These are phyloP conservation scores for Pemphredon lugubris DNA, from an alignment of 2,888 invertebrate genomes.

Conservation along the genomic window DNA sequence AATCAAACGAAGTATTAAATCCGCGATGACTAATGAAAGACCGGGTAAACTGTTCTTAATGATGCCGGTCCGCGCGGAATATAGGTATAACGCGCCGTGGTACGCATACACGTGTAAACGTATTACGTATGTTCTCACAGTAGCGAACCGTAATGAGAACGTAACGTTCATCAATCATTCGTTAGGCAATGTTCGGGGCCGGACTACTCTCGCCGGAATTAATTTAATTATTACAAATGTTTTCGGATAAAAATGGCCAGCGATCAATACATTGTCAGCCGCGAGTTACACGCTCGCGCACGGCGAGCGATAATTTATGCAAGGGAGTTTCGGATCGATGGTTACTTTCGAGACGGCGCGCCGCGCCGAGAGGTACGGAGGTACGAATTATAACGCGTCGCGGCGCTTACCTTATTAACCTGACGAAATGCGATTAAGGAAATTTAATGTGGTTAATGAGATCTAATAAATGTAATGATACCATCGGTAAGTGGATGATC, in stretches of 20 bases:
- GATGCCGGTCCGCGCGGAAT: constrained; percentile 51
- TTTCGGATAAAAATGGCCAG: constrained; percentile 45
- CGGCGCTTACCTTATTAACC: no score
- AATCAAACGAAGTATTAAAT: constrained; percentile 65
- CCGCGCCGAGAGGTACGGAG: neutral
- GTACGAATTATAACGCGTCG: no score
- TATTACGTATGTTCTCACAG: constrained; percentile 61
- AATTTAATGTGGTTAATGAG: constrained; percentile 44
- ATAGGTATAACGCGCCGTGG: constrained; percentile 16
- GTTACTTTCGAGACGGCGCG: neutral
- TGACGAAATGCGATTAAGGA: no score
- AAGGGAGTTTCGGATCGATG: neutral
- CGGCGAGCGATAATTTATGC: constrained; percentile 26
- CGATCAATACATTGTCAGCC: constrained; percentile 39
- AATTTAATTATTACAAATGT: constrained; percentile 68
- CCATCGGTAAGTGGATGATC: constrained; percentile 40
- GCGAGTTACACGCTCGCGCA: constrained; percentile 1
- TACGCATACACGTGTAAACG: constrained; percentile 14
- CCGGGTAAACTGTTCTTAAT: constrained; percentile 67
- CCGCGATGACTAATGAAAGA: constrained; percentile 68
- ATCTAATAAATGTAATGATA: constrained; percentile 43
- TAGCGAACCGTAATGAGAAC: constrained; percentile 67
- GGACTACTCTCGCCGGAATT: constrained; percentile 58
- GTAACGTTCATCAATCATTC: constrained; percentile 68
- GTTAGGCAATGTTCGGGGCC: constrained; percentile 58